phyloP scores from a whole-genome alignment of 1,140 invertebrate species.

The Galleria mellonella region DNA sequence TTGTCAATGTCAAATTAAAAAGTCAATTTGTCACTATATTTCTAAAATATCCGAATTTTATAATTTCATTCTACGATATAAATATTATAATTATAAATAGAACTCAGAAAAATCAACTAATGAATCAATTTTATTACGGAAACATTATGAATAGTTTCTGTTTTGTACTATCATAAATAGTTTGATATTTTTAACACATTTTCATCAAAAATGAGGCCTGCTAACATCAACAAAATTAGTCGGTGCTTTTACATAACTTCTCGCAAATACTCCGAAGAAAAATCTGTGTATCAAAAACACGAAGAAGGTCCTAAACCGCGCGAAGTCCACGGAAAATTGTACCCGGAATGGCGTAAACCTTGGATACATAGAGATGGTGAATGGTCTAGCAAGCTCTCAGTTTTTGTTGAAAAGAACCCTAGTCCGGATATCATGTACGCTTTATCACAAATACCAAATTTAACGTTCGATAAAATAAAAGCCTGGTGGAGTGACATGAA shows the following conservation, averaged over 20 bases:
- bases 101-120: too few relatives aligned
- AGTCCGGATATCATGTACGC: conserved; percentile 40
- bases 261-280: conserved; percentile 47
- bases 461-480: conserved; percentile 35
- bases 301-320: conserved; percentile 50
- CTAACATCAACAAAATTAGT: conserved; percentile 11
- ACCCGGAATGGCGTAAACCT: conserved; percentile 56
- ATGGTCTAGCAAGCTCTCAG: conserved; percentile 46
- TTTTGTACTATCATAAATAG: too few relatives aligned
- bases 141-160: too few relatives aligned
- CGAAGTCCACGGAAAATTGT: conserved; percentile 39
- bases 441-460: conserved; percentile 40
- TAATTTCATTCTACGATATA: too few relatives aligned
- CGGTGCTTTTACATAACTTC: conserved; percentile 19
- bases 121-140: too few relatives aligned
- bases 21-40: too few relatives aligned
- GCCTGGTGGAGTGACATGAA: conserved; percentile 55
- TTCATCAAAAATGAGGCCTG: not conserved
- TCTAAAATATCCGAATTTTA: too few relatives aligned
- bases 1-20: too few relatives aligned
- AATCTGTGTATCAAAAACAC: conserved; percentile 49
- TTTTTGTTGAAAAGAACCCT: conserved; percentile 57
- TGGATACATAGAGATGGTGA: conserved; percentile 56
- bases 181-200: too few relatives aligned
- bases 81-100: too few relatives aligned